These are phyloP conservation scores for Zonotrichia leucophrys DNA, from an alignment of 2,113 vertebrate genomes.

Conservation along the genomic window DNA sequence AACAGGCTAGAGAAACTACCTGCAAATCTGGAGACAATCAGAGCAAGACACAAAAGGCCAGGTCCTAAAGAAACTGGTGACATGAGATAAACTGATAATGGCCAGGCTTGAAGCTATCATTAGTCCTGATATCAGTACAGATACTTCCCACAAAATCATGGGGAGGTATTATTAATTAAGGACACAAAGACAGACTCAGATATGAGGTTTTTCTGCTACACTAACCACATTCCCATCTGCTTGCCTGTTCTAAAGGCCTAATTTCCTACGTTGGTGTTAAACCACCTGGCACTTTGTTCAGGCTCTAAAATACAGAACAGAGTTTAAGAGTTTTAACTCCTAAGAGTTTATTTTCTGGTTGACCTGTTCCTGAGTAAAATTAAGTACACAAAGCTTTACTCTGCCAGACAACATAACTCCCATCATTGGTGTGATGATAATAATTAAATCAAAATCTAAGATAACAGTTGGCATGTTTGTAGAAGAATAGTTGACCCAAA, in stretches of 20 bases:
- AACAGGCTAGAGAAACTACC: background rate
- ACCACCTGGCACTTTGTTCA: background rate
- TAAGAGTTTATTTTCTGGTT: background rate
- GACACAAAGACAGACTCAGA: background rate
- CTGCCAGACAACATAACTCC: background rate
- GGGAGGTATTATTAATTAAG: background rate
- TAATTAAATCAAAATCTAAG: background rate
- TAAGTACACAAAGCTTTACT: background rate
- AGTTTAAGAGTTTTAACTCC: background rate
- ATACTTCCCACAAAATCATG: background rate
- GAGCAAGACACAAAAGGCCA: background rate
- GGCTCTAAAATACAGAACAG: background rate
- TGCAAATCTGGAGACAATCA: background rate
- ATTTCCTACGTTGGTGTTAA: background rate
- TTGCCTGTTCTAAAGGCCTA: background rate
- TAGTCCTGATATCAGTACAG: background rate
- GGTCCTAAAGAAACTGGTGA: background rate
- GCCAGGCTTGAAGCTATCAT: background rate
- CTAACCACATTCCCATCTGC: background rate
- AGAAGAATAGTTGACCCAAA: background rate
- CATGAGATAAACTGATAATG: background rate
- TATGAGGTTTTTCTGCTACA: background rate
- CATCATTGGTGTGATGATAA: background rate
- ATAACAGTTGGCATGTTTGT: background rate
- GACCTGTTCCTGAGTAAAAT: background rate